A percentile compares a stretch with the other conserved stretches of the same genome.
These are phyloP conservation scores for Sialia sialis DNA, from an alignment of 2,113 vertebrate species.

Conservation along the genomic window DNA sequence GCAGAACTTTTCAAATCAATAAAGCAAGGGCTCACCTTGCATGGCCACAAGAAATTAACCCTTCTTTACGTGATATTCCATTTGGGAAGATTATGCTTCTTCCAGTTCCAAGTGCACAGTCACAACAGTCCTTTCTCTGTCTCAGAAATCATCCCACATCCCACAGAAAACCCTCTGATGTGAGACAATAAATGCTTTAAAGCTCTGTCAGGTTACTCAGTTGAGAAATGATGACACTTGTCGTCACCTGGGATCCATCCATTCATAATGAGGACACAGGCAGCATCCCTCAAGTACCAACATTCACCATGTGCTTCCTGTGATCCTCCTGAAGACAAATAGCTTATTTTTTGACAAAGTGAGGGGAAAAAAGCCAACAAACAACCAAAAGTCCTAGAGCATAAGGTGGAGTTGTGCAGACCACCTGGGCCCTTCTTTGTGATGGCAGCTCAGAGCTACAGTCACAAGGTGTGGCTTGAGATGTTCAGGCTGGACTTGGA, in stretches of 20 bases:
- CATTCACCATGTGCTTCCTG: not conserved
- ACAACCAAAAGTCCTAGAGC: no score
- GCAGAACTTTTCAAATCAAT: not conserved
- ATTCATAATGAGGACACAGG: not conserved
- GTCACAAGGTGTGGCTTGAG: not conserved
- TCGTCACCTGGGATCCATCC: not conserved
- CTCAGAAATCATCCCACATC: not conserved
- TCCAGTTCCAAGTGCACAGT: not conserved
- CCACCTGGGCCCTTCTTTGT: not conserved
- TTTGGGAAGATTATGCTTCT: not conserved
- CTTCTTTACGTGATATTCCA: not conserved
- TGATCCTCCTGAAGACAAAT: not conserved
- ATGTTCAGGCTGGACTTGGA: not conserved
- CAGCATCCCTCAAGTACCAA: not conserved
- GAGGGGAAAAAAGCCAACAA: fast-evolving
- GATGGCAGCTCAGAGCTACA: not conserved
- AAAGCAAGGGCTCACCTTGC: not conserved
- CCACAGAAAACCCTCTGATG: not conserved
- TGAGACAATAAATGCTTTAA: not conserved
- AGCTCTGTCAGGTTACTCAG: not conserved
- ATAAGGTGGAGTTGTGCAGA: not conserved
- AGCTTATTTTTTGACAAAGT: not conserved
- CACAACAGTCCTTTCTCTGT: not conserved
- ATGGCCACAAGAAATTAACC: not conserved
- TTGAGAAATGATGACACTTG: not conserved